Evolutionary conservation across 2,113 vertebrate species (phyloP).

Genomic region (Antechinus flavipes): DNA sequence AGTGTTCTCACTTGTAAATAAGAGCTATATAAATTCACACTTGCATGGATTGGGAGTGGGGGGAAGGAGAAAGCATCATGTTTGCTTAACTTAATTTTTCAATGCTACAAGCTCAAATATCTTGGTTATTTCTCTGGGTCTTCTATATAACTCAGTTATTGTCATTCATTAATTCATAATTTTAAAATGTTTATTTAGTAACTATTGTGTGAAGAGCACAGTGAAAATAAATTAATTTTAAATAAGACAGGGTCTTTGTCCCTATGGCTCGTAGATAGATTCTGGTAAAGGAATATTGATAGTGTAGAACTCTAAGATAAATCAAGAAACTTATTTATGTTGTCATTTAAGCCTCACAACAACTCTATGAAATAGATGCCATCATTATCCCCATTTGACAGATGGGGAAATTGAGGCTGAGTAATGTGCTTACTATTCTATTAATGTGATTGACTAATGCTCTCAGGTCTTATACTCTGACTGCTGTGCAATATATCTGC

Average conservation of each 20-base stretch:
- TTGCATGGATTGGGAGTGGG: not conserved
- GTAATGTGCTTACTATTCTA: not conserved
- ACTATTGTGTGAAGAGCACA: not conserved
- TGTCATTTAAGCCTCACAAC: not conserved
- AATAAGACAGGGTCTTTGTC: not conserved
- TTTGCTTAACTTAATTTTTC: not conserved
- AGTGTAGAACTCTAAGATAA: not conserved
- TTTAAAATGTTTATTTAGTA: not conserved
- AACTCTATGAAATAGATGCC: not conserved
- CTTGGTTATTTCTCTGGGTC: not conserved
- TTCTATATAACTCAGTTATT: not conserved
- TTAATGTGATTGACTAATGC: not conserved
- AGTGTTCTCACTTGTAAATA: not conserved
- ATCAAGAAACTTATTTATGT: not conserved
- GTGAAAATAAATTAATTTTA: not conserved
- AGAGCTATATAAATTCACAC: not conserved
- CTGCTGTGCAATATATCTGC: not conserved
- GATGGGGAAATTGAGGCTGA: not conserved
- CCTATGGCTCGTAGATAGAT: not conserved
- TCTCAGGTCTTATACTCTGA: not conserved
- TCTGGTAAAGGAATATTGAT: not conserved
- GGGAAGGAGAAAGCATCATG: not conserved
- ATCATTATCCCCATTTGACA: not conserved
- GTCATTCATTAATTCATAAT: not conserved
- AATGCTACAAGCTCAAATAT: not conserved